phyloP scores from a whole-genome alignment of 2,113 vertebrate species.

The Saguinus midas region DNA sequence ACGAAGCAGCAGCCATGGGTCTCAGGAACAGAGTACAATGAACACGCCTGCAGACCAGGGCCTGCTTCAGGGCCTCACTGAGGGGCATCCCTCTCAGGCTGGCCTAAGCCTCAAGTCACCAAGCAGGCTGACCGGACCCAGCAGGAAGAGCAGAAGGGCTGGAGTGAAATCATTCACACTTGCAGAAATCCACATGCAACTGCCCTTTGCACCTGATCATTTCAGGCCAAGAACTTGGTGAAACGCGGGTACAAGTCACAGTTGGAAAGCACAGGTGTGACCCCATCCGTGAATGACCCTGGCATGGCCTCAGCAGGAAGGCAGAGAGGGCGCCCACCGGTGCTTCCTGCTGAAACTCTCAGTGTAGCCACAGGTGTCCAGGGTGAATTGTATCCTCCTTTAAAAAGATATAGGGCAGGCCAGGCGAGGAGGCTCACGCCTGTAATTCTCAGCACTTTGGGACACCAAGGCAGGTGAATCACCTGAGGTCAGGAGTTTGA shows the following conservation, averaged over 20 bases:
- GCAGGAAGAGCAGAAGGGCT: neutral
- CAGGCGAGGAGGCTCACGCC: no score
- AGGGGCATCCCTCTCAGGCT: no score
- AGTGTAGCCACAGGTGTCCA: fast-evolving
- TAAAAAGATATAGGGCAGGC: neutral
- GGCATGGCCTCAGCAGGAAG: neutral
- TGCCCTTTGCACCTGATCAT: neutral
- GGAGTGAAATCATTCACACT: no score
- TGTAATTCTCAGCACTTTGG: no score
- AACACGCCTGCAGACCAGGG: fast-evolving
- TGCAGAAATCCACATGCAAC: neutral
- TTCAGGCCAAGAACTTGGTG: neutral
- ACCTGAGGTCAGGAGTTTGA: no score
- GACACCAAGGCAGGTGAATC: no score
- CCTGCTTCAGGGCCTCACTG: neutral
- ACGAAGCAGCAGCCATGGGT: fast-evolving
- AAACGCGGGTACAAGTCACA: fast-evolving
- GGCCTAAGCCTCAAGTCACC: fast-evolving
- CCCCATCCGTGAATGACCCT: fast-evolving
- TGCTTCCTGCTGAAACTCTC: neutral
- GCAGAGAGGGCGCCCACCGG: neutral
- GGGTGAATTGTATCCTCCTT: neutral
- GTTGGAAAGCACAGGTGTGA: fast-evolving
- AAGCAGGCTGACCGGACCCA: fast-evolving
- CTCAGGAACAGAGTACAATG: fast-evolving